Conservation (phyloP, 2,113 vertebrate genomes). For the Lynx canadensis region DNA sequence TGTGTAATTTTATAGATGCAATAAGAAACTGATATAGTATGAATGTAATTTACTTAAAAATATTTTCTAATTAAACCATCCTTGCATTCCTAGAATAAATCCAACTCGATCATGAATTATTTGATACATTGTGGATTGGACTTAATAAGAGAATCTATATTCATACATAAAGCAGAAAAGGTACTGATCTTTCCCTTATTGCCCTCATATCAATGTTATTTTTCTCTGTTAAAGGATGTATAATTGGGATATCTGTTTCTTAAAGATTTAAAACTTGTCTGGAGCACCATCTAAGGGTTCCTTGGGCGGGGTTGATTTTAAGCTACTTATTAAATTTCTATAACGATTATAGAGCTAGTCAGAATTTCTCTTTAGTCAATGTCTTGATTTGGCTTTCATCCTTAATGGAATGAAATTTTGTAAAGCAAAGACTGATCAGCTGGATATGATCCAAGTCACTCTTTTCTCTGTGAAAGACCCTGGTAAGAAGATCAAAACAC, state of each 20-base stretch:
- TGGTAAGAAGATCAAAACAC: no score
- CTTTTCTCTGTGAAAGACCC: no score
- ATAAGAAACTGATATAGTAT: neutral
- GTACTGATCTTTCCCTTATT: neutral
- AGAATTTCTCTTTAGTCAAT: neutral
- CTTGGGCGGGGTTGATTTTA: neutral
- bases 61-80: neutral
- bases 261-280: neutral
- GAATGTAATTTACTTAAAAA: neutral
- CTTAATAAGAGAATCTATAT: neutral
- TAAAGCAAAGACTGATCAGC: no score
- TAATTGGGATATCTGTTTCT: neutral
- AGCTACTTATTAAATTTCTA: neutral
- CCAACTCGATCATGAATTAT: neutral
- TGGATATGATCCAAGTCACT: no score
- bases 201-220: neutral
- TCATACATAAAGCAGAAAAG: neutral
- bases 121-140: neutral
- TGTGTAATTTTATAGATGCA: neutral
- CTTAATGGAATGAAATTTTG: no score
- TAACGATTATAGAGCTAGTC: neutral
- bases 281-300: neutral
- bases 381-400: no score
- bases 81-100: neutral
- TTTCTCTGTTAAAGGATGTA: neutral